phyloP scores from a whole-genome alignment of 2,888 invertebrate species.

The Allacma fusca region DNA sequence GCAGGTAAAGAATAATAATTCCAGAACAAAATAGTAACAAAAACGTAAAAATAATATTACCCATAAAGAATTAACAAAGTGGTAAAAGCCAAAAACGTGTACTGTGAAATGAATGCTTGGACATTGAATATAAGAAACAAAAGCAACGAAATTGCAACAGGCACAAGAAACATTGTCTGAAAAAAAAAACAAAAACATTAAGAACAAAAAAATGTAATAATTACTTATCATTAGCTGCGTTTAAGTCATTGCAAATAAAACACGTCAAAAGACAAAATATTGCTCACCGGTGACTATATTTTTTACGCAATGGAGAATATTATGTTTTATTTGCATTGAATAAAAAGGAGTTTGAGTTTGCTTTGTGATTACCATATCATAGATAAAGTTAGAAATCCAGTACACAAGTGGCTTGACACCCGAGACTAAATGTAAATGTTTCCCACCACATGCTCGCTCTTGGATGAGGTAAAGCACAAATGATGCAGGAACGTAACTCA shows the following conservation, averaged over 20 bases:
- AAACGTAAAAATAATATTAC: constrained; percentile 65
- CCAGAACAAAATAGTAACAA: too few species aligned
- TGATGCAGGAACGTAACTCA: constrained; percentile 78
- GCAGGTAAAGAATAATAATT: too few species aligned
- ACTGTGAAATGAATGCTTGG: constrained; percentile 78
- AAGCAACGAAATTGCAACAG: constrained; percentile 73
- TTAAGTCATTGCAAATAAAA: too few species aligned
- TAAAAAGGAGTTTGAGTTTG: too few species aligned
- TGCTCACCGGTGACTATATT: too few species aligned
- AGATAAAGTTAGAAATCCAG: constrained; percentile 77
- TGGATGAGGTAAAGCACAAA: constrained; percentile 80
- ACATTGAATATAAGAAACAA: constrained; percentile 80
- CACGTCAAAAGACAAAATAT: too few species aligned
- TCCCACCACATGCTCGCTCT: constrained; percentile 76
- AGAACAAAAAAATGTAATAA: constrained; percentile 64
- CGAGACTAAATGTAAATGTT: constrained; percentile 80
- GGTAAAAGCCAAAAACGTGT: constrained; percentile 75
- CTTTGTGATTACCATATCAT: constrained; percentile 83
- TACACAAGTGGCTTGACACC: constrained; percentile 78
- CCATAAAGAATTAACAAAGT: constrained; percentile 76
- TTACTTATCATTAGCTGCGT: neutral
- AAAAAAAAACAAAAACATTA: constrained; percentile 22
- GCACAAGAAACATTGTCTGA: constrained; percentile 75
- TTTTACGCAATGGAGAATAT: too few species aligned
- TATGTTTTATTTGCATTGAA: too few species aligned